Base-by-base conservation (phyloP, 2,888 invertebrate genomes). In the Spisula solida region DNA sequence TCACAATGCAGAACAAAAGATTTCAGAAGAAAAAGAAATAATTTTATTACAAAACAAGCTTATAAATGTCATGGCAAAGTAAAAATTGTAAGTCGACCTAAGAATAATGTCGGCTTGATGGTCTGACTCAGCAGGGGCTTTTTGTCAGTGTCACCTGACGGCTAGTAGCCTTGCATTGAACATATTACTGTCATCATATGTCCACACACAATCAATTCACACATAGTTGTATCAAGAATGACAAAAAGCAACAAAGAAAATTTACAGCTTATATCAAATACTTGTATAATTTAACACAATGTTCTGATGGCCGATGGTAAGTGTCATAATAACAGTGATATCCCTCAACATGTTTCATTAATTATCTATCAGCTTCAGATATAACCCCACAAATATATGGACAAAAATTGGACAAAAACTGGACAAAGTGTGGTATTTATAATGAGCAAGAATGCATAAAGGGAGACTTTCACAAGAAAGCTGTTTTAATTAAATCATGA, bases 121-220 rank as follows among this genome's bases (percentile, higher is more conserved):
- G 75, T 75, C 75, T 75, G 31, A 75, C 75, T 75, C 75, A 75
- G 75, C 34, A 34, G 29, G 75, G 29, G 75, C 5, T 75, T 75
- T 75, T 75, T 75, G 75, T 18, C 34, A 31, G 34, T 75, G 75
- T 75, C 75, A 75, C 18, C 34, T 75, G 75, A 75, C 31, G 31
- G 75, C 16, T 34, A 34, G 75, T 75, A 14, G 75, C 18, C 75
- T 18, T 31, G 31, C 34, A 75, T 75, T 75, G 75, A 75, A 75
- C 34, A 75, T 75, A 41, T 41, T 5, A 75, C n/a, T 75, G 25
- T 75, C 29, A 31, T 75, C 41, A 41, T 25, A 34, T 34, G 75
- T 75, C 75, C 75, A 75, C 34, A 75, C 75, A 34, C 16, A 5
- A 75, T 75, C 75, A 75, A 75, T 75, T 75, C 75, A 75, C 75